A percentile compares a stretch with the other conserved stretches of the same genome.
phyloP scores from a whole-genome alignment of 1,140 invertebrate genomes.

The Papilio xuthus region DNA sequence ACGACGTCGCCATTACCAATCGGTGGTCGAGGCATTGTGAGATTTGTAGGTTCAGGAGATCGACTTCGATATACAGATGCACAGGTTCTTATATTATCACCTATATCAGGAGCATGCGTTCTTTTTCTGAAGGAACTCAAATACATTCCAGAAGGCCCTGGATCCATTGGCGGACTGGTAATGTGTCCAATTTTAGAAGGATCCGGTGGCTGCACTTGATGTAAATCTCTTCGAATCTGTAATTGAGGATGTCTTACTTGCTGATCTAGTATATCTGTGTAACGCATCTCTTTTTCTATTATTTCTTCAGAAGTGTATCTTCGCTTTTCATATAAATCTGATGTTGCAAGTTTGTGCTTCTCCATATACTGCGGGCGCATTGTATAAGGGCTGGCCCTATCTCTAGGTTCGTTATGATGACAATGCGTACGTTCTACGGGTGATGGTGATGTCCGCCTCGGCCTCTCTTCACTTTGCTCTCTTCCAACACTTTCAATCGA shows the following conservation, averaged over 20 bases:
- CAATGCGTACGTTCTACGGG: slow-evolving; percentile 84
- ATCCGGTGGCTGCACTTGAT: slow-evolving; percentile 79
- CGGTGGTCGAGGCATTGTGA: slow-evolving; percentile 73
- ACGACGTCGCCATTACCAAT: slow-evolving; percentile 65
- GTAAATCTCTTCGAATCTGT: slow-evolving; percentile 87
- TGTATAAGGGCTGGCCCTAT: slow-evolving; percentile 84
- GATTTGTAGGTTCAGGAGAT: slow-evolving; percentile 79
- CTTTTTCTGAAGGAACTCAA: slow-evolving; percentile 81
- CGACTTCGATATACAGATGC: slow-evolving; percentile 72
- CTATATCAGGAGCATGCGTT: slow-evolving; percentile 78
- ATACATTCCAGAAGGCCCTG: slow-evolving; percentile 80
- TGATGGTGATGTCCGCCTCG: slow-evolving; percentile 67
- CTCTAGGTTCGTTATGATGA: slow-evolving; percentile 83
- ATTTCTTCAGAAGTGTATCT: slow-evolving; percentile 82
- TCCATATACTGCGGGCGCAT: slow-evolving; percentile 83
- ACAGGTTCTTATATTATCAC: slow-evolving; percentile 71
- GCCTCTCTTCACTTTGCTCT: slow-evolving; percentile 73
- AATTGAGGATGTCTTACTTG: slow-evolving; percentile 79
- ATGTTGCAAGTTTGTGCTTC: slow-evolving; percentile 64
- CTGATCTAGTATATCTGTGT: slow-evolving; percentile 68
- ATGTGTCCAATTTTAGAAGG: slow-evolving; percentile 78
- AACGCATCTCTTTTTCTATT: slow-evolving; percentile 79
- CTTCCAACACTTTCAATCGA: slow-evolving; percentile 76
- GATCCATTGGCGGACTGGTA: slow-evolving; percentile 78
- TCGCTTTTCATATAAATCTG: slow-evolving; percentile 79